phyloP scores from a whole-genome alignment of 1,140 invertebrate genomes.

The Conus ventricosus region DNA sequence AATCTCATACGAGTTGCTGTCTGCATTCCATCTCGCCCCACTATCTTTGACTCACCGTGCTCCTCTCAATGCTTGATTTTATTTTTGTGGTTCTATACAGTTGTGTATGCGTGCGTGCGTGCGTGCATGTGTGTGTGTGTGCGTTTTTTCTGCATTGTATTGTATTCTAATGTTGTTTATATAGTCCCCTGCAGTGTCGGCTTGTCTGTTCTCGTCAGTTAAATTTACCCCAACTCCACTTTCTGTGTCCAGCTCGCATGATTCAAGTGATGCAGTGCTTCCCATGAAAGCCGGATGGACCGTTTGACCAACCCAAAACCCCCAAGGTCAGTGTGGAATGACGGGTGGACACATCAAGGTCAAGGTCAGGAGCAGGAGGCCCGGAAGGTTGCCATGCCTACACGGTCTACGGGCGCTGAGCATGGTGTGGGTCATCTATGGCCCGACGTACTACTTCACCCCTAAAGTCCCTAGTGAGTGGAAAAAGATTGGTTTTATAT shows the following conservation, averaged over 20 bases:
- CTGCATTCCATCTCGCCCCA: neutral
- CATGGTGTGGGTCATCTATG: neutral
- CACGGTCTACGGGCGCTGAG: conserved; percentile 1
- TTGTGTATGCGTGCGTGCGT: conserved; percentile 6
- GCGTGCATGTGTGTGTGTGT: conserved; percentile 11
- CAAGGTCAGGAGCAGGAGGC: neutral
- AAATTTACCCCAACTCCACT: too few species aligned
- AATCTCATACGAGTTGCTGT: too few species aligned
- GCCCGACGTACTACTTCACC: neutral
- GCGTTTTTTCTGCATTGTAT: neutral
- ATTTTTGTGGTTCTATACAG: neutral
- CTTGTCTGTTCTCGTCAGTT: neutral
- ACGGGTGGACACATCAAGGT: neutral
- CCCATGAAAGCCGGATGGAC: neutral
- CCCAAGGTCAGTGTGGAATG: neutral
- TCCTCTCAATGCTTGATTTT: neutral
- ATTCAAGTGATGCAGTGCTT: neutral
- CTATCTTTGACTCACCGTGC: neutral
- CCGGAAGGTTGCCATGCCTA: conserved; percentile 10
- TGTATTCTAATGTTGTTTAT: neutral
- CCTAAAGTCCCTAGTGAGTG: conserved; percentile 1
- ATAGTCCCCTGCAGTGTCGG: neutral
- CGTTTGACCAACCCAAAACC: neutral
- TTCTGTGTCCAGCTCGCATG: conserved; percentile 8
- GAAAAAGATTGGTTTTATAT: neutral